phyloP scores from a whole-genome alignment of 2,113 vertebrate species.

The Rhea americana region DNA sequence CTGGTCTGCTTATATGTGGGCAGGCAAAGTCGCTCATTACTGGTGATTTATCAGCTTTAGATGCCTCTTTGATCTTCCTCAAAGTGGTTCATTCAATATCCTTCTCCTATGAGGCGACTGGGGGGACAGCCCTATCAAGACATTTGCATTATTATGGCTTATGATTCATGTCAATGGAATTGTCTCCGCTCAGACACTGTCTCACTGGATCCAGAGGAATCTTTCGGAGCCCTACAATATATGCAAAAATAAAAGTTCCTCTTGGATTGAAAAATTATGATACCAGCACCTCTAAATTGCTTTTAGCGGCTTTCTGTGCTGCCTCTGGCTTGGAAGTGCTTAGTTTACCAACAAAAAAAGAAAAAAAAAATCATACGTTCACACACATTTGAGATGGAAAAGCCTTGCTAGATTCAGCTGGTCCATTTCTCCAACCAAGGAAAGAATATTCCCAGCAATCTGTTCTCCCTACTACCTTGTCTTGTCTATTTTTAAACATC shows the following conservation, averaged over 20 bases:
- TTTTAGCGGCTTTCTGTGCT: slow-evolving; percentile 53
- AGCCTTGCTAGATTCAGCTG: slow-evolving; percentile 61
- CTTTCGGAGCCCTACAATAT: slow-evolving; percentile 21
- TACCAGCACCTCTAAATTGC: slow-evolving; percentile 52
- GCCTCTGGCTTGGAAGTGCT: slow-evolving; percentile 49
- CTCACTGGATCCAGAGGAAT: neutral
- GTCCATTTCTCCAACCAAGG: slow-evolving; percentile 52
- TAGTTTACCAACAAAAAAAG: slow-evolving; percentile 52
- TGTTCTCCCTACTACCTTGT: slow-evolving; percentile 51
- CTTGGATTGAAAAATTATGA: slow-evolving; percentile 62
- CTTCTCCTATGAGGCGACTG: neutral
- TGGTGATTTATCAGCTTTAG: slow-evolving; percentile 42
- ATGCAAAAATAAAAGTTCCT: slow-evolving; percentile 59
- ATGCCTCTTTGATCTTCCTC: slow-evolving; percentile 19
- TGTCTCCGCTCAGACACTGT: neutral
- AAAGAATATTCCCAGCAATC: slow-evolving; percentile 55
- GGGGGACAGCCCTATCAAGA: neutral
- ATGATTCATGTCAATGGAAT: neutral
- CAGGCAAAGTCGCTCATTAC: slow-evolving; percentile 5
- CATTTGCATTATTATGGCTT: neutral
- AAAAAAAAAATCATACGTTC: slow-evolving; percentile 21
- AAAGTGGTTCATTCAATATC: neutral
- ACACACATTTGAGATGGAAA: slow-evolving; percentile 43
- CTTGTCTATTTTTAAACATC: slow-evolving; percentile 66
- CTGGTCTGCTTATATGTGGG: slow-evolving; percentile 1